Conservation (phyloP, 2,113 vertebrate genomes). For the Rhinichthys klamathensis region DNA sequence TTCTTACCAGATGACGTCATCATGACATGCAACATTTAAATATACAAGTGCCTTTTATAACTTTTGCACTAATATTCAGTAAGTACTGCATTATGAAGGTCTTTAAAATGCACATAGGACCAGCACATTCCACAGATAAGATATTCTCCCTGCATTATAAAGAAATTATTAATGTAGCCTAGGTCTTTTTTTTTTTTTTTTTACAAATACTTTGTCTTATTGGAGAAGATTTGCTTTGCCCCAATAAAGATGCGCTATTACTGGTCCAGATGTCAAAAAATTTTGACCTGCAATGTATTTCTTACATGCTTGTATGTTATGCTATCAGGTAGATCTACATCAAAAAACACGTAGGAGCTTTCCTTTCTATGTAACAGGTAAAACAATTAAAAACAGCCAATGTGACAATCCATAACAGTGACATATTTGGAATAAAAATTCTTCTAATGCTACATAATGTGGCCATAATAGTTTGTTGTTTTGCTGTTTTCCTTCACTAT, state of each 20-base stretch:
- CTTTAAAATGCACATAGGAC: not conserved
- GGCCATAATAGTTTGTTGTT: too few relatives aligned
- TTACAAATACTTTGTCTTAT: not conserved
- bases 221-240: not conserved
- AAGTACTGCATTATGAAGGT: not conserved
- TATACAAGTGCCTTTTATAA: not conserved
- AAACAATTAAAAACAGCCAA: too few relatives aligned
- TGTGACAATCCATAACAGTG: too few relatives aligned
- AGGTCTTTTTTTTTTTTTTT: not conserved
- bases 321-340: too few relatives aligned
- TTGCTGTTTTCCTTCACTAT: too few relatives aligned
- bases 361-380: too few relatives aligned
- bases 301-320: too few relatives aligned
- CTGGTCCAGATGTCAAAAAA: not conserved
- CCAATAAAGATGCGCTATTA: not conserved
- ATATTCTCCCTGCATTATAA: not conserved
- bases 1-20: not conserved
- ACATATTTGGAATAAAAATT: too few relatives aligned
- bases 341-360: too few relatives aligned
- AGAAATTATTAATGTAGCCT: not conserved
- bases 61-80: not conserved
- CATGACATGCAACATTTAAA: not conserved
- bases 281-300: too few relatives aligned
- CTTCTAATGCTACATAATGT: too few relatives aligned
- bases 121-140: not conserved